phyloP scores from a whole-genome alignment of 2,797 vertebrate species.

The Hippopotamyrus pictus region DNA sequence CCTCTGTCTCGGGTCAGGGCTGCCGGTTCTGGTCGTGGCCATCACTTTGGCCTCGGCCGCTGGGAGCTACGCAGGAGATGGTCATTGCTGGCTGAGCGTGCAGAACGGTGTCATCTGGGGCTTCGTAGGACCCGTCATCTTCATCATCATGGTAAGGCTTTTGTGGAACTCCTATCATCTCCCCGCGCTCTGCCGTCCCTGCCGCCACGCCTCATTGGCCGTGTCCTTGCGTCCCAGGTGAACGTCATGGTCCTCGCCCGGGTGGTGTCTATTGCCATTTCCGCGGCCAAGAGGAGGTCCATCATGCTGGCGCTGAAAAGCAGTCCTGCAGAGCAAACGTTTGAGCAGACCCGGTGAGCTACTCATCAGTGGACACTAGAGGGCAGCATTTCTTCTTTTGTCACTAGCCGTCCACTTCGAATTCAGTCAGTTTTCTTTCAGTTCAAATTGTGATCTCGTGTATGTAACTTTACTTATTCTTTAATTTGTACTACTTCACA shows the following conservation, averaged over 20 bases:
- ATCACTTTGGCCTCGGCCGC: constrained; percentile 68
- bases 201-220: not conserved
- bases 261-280: constrained; percentile 67
- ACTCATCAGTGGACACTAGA: constrained; percentile 50
- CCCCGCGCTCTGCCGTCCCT: not conserved
- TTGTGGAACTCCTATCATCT: not conserved
- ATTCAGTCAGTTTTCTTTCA: not conserved
- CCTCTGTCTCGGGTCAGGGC: constrained; percentile 45
- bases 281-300: constrained; percentile 66
- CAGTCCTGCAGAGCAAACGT: constrained; percentile 59
- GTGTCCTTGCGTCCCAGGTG: constrained; percentile 48
- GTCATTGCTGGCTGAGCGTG: constrained; percentile 71
- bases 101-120: constrained; percentile 73
- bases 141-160: constrained; percentile 67
- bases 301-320: constrained; percentile 62
- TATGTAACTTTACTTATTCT: not conserved
- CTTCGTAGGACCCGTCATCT: constrained; percentile 72
- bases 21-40: constrained; percentile 69
- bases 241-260: constrained; percentile 65
- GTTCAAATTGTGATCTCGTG: not conserved
- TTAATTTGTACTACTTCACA: not conserved
- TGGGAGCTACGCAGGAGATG: constrained; percentile 62
- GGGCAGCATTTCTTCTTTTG: constrained; percentile 58
- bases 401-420: not conserved
- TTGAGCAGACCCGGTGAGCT: constrained; percentile 64